Evolutionary conservation across 2,888 invertebrate genomes (phyloP).

Genomic region (Clepsis dumicolana): DNA sequence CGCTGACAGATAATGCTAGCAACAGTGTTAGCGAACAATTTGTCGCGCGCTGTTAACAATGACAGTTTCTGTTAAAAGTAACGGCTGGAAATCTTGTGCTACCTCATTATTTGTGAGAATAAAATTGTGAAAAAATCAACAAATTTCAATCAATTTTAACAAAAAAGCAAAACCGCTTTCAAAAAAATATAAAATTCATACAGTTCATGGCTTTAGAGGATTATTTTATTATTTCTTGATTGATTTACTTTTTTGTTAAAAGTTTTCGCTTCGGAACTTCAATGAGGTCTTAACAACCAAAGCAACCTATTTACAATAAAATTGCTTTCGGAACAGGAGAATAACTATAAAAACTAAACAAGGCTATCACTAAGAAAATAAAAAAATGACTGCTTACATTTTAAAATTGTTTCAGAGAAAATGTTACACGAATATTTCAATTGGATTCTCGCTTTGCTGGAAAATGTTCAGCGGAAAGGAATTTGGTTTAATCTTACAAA

Average conservation of each 20-base stretch:
- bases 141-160: too few relatives aligned
- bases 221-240: too few relatives aligned
- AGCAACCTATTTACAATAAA: background rate
- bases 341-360: slow-evolving; percentile 4
- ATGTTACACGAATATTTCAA: slow-evolving; percentile 38
- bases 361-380: slow-evolving; percentile 1
- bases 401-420: slow-evolving; percentile 23
- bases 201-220: too few relatives aligned
- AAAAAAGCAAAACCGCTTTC: too few relatives aligned
- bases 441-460: slow-evolving; percentile 23
- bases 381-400: slow-evolving; percentile 9
- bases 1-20: slow-evolving; percentile 39
- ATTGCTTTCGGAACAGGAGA: background rate
- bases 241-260: too few relatives aligned
- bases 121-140: too few relatives aligned
- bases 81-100: slow-evolving; percentile 21
- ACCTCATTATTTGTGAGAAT: slow-evolving; percentile 19
- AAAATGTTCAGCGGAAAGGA: slow-evolving; percentile 10
- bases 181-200: too few relatives aligned
- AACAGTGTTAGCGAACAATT: slow-evolving; percentile 40
- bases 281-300: too few relatives aligned
- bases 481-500: slow-evolving; percentile 29
- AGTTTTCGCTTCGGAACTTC: too few relatives aligned
- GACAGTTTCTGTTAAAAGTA: slow-evolving; percentile 31
- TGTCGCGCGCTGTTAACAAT: slow-evolving; percentile 31